Evolutionary conservation across 2,797 vertebrate genomes (phyloP), one percentile per base, ranked within the genome.

Genomic region (Falco columbarius): DNA sequence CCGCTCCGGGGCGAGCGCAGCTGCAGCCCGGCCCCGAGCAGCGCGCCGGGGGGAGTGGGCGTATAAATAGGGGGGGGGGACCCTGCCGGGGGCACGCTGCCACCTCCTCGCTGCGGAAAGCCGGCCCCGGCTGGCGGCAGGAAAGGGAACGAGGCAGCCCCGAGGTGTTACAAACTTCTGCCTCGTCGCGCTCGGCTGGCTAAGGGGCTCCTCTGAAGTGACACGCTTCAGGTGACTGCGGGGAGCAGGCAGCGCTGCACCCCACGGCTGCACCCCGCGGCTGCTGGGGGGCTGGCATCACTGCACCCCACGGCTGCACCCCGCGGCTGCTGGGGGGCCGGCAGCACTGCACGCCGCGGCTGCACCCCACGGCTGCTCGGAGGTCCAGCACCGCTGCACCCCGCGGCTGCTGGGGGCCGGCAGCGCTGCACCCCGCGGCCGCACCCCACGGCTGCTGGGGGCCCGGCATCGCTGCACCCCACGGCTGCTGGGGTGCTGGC

Each of bases 11-110:
- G 75, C 84, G 29, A 54, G 19, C 34, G 80, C 95, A 55, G 92
- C 89, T 59, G 83, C 92, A 75, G 80, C 94, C 89, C 80, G 58
- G 77, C 77, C 75, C 5, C 63, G 71, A 13, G 91, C 86, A 56
- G 85, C 86, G 40, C 58, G 11, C 59, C 73, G 3, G 24, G 59
- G 44, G 55, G 34, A 46, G 36, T 14, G 62, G 61, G 65, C 0
- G 2, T 34, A 10, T 5, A 10, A 10, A 0, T 0, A 5, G 10
- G 19, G 42, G 29, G 32, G 42, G 29, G 32, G 44, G 63, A 14
- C 36, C 13, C 34, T 2, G 74, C 27, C 5, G 4, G 2, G 67
- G 46, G 47, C 36, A 12, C 5, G 3, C n/a, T 5, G 74, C 74
- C 36, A 7, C 58, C 70, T 26, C 70, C 23, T 21, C 66, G 40